Evolutionary conservation across 2,797 vertebrate species (phyloP), one percentile per base, ranked within the genome.

Genomic region (Argentina silus): DNA sequence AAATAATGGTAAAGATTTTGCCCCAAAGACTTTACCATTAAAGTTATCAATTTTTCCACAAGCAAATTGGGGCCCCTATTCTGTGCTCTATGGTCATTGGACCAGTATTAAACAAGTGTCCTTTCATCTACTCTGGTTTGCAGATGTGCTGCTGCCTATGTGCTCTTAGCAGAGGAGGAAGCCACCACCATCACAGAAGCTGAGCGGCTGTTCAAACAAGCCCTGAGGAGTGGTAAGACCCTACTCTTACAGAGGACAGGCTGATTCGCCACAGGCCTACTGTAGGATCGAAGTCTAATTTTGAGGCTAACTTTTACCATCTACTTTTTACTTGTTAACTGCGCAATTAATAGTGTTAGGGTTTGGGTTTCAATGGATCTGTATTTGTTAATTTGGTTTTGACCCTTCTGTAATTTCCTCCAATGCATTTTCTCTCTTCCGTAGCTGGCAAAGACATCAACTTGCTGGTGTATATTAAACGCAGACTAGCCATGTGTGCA

Each of bases 401-500:
- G 27, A 36, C 27, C 27, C 27, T 4, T 36, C 27, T 36, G 27
- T 36, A 36, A 0, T 14, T 17, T 6, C 53, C 6, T 61, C 21
- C 59, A 36, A 14, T 61, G 21, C 44, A 76, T 51, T 21, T 5
- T 67, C 70, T 80, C 9, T 23, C 50, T 27, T 72, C 80, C 90
- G 90, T 91, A 98, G 94, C 93, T 92, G 98, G 97, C 82, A 97
- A 97, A 95, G 98, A 99, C 86, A 98, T 97, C 78, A 99, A 99
- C 90, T 94, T 99, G 0, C 85, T 99, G 88, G 96, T 98, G 2
- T 99, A 99, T 81, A 96, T 98, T 90, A 99, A 97, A 87, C 95
- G 98, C 83, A 96, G 98, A 83, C 87, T 99, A 69, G 98, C 98
- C 43, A 99, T 99, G 98, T 99, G 98, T 90, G 96, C 98, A 44